phyloP scores from a whole-genome alignment of 2,888 invertebrate genomes.

The Helobdella robusta region DNA sequence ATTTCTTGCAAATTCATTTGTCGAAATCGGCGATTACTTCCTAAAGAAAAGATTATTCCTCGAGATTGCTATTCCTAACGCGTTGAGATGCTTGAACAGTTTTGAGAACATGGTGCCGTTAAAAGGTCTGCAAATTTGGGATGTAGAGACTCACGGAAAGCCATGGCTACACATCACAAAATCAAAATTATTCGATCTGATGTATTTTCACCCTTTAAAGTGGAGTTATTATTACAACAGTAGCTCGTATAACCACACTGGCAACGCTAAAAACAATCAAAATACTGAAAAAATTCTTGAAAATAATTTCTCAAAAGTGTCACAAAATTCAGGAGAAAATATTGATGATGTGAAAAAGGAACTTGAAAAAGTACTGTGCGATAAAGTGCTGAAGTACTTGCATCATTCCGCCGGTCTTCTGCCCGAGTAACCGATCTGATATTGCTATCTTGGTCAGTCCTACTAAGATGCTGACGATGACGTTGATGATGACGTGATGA shows the following conservation, averaged over 20 bases:
- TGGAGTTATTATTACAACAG: constrained; percentile 27
- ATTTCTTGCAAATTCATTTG: constrained; percentile 27
- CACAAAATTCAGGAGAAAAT: no score
- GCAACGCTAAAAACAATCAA: background rate
- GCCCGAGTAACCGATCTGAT: constrained; percentile 1
- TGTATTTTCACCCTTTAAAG: constrained; percentile 34
- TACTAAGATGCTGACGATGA: no score
- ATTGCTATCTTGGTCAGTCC: no score
- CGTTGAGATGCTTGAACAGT: constrained; percentile 28
- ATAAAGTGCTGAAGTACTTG: constrained; percentile 28
- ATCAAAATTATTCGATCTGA: constrained; percentile 26
- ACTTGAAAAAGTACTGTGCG: no score
- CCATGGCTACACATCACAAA: constrained; percentile 32
- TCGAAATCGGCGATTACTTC: constrained; percentile 29
- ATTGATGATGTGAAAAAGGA: no score
- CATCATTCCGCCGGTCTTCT: constrained; percentile 23
- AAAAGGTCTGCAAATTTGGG: constrained; percentile 26
- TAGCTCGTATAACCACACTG: background rate
- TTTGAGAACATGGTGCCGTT: constrained; percentile 26
- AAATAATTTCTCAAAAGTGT: no score
- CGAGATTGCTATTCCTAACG: constrained; percentile 34
- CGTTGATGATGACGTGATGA: no score
- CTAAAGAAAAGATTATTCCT: constrained; percentile 32
- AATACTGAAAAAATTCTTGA: no score
- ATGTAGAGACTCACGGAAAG: constrained; percentile 24